phyloP scores from a whole-genome alignment of 2,888 invertebrate species.

The Campoletis raptor region DNA sequence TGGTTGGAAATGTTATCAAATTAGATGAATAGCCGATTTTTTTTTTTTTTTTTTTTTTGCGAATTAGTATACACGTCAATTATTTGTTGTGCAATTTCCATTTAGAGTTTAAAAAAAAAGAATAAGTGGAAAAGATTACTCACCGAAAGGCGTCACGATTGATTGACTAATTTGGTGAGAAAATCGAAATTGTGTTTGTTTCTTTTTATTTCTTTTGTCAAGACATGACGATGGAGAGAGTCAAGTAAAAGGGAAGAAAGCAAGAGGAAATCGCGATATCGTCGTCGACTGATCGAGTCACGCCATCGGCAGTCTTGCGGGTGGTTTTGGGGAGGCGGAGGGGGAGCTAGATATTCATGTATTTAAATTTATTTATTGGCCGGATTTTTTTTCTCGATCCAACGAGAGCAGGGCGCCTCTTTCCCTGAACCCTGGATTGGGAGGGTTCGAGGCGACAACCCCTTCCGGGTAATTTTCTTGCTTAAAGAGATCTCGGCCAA shows the following conservation, averaged over 20 bases:
- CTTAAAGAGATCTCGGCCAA: constrained; percentile 84
- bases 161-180: background rate
- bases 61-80: background rate
- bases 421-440: constrained; percentile 63
- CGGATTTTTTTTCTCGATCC: constrained; percentile 77
- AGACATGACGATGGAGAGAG: background rate
- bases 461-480: constrained; percentile 84
- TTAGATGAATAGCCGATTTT: background rate
- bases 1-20: background rate
- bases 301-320: constrained; percentile 61
- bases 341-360: constrained; percentile 81
- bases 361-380: constrained; percentile 84
- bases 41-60: background rate
- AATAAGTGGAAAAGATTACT: background rate
- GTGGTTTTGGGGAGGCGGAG: background rate
- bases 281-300: constrained; percentile 52
- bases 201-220: background rate
- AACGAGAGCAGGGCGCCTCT: constrained; percentile 36
- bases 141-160: background rate
- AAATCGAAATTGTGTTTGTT: background rate
- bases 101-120: background rate
- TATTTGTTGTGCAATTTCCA: background rate
- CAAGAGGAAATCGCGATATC: constrained; percentile 32
- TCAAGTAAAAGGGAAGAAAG: background rate
- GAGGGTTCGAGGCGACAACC: constrained; percentile 73